Evolutionary conservation across 2,888 invertebrate genomes (phyloP).

Genomic region (Pollenia angustigena): DNA sequence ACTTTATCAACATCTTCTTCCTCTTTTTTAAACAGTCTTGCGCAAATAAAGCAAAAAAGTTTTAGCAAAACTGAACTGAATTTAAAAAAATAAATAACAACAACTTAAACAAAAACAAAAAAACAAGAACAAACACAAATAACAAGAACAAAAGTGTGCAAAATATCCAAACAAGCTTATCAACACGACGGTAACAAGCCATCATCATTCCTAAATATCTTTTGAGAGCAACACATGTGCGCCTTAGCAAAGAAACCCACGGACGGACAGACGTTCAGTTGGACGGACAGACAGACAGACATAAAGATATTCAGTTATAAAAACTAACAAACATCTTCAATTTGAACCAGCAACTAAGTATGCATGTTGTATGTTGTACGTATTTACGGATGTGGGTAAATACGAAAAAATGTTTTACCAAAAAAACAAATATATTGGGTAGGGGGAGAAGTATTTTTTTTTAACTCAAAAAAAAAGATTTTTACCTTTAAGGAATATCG

Average conservation of each 20-base stretch:
- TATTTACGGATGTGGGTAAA: slow-evolving; percentile 54
- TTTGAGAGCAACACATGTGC: slow-evolving; percentile 68
- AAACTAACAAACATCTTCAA: slow-evolving; percentile 61
- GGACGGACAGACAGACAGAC: slow-evolving; percentile 4
- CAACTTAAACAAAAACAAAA: slow-evolving; percentile 27
- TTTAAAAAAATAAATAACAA: slow-evolving; percentile 55
- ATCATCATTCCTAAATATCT: slow-evolving; percentile 73
- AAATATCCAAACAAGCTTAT: slow-evolving; percentile 74
- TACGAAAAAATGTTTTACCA: slow-evolving; percentile 9
- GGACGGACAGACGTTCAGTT: neutral
- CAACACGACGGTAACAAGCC: slow-evolving; percentile 74
- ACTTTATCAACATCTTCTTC: slow-evolving; percentile 64
- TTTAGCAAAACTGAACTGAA: slow-evolving; percentile 55
- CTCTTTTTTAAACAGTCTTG: slow-evolving; percentile 40
- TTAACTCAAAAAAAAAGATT: neutral
- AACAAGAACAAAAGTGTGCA: slow-evolving; percentile 72
- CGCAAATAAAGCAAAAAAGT: slow-evolving; percentile 51
- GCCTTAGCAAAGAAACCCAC: slow-evolving; percentile 17
- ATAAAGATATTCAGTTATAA: slow-evolving; percentile 17
- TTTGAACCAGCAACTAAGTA: slow-evolving; percentile 68
- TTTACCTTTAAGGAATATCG: neutral
- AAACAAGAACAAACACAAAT: slow-evolving; percentile 53
- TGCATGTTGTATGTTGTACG: slow-evolving; percentile 62
- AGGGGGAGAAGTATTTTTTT: neutral
- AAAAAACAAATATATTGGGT: slow-evolving; percentile 24